These are phyloP conservation scores for Micromys minutus DNA, from an alignment of 2,113 vertebrate species.

Conservation along the genomic window DNA sequence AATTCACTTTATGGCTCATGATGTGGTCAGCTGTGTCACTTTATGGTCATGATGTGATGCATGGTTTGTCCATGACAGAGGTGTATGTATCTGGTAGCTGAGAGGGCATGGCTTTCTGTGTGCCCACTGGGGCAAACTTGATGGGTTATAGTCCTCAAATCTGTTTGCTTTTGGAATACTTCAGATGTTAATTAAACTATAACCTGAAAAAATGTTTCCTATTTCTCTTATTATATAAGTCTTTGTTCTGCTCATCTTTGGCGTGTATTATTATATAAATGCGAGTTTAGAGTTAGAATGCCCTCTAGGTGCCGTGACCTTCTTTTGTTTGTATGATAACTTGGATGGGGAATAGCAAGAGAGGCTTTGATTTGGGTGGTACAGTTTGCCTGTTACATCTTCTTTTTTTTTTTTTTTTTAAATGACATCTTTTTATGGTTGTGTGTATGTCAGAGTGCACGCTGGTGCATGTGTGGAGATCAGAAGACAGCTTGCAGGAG, in stretches of 20 bases:
- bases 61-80: neutral
- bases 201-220: neutral
- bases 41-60: too few relatives aligned
- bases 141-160: too few relatives aligned
- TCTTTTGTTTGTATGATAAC: neutral
- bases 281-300: neutral
- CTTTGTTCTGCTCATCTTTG: neutral
- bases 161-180: neutral
- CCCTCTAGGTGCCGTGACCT: neutral
- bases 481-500: neutral
- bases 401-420: neutral
- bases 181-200: neutral
- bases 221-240: neutral
- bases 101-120: neutral
- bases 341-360: neutral
- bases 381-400: neutral
- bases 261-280: fast-evolving
- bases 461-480: neutral
- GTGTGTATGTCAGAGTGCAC: neutral
- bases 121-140: neutral
- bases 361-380: neutral
- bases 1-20: neutral
- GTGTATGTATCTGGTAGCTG: neutral
- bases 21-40: neutral
- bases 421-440: neutral